These are phyloP conservation scores for Micrastur ruficollis DNA, from an alignment of 2,797 vertebrate genomes.

Conservation along the genomic window DNA sequence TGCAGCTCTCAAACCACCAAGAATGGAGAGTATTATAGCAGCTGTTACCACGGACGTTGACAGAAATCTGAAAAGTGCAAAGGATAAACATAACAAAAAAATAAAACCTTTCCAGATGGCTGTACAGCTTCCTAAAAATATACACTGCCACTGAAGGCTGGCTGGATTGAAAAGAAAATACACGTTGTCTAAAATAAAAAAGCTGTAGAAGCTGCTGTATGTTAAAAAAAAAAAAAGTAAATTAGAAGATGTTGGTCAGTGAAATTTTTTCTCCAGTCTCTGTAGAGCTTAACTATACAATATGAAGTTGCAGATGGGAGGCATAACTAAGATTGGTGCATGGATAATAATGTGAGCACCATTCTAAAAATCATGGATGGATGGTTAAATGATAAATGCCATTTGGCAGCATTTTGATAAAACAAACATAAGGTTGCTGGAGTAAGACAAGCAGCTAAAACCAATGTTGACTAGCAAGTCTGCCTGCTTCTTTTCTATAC, in stretches of 20 bases:
- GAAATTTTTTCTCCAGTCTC: background rate
- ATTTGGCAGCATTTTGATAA: background rate
- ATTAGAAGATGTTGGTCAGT: background rate
- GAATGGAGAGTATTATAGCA: conserved; percentile 40
- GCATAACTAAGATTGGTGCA: background rate
- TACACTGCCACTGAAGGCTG: background rate
- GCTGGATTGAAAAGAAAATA: conserved; percentile 19
- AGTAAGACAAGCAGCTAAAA: background rate
- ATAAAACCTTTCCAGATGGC: conserved; percentile 42
- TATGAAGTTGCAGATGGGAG: background rate
- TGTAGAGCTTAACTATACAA: background rate
- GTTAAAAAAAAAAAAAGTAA: background rate
- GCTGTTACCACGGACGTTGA: conserved; percentile 37
- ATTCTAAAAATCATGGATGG: background rate
- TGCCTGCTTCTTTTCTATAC: background rate
- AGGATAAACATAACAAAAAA: conserved; percentile 56
- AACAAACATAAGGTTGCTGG: background rate
- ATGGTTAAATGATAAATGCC: background rate
- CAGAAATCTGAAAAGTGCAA: conserved; percentile 60
- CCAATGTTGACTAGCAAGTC: background rate
- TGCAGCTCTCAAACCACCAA: conserved; percentile 10
- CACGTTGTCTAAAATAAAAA: background rate
- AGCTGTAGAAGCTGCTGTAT: background rate
- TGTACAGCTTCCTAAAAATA: conserved; percentile 44
- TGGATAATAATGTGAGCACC: background rate